Evolutionary conservation across 64 coral and sea anemone species (phyloP), one percentile per base, ranked within the genome.

Genomic region (Actinia tenebrosa): DNA sequence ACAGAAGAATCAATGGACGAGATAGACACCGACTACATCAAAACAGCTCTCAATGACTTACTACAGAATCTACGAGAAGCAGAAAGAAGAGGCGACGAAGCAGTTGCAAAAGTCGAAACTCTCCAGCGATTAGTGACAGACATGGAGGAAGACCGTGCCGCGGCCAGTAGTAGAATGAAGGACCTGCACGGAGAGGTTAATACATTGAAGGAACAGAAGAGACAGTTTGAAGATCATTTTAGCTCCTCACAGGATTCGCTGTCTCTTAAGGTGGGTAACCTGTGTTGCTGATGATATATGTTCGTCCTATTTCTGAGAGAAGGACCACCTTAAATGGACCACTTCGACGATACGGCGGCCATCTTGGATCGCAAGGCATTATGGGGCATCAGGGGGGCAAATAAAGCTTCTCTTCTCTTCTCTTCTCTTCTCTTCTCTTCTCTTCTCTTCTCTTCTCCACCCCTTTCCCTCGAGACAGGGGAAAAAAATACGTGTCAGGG

Each of bases 21-120:
- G 58, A 93, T 96, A 19, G 91, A 96, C 16, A 88, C 86, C 7
- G 94, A 96, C 37, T 43, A 56, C 9, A 91, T 93, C 53, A 96
- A 96, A 83, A 66, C 85, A 0, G 71, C 94, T 9, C 80, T 96
- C 16, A 16, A 19, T 27, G 91, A 93, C 11, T 69, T 96, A 5
- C 80, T 96, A 15, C 91, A 96, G n/a, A 96, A 90, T 85, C 72
- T 96, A n/a, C 88, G 91, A 69, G 91, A 96, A 90, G 22, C 80
- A 1, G 94, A 96, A 50, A 86, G 88, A 60, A 93, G 86, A 71
- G 86, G 86, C 77, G 94, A 92, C 11, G 94, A 96, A 44, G 88
- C 52, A 56, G 45, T 64, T 7, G 80, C 61, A 8, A 96, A 96
- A 59, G 56, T 93, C 20, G 94, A 96, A 18, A 88, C 13, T 47